Percentiles rank a stretch among this genome's conserved stretches.
phyloP scores from a whole-genome alignment of 2,797 vertebrate species.

The Chelidonichthys spinosus region DNA sequence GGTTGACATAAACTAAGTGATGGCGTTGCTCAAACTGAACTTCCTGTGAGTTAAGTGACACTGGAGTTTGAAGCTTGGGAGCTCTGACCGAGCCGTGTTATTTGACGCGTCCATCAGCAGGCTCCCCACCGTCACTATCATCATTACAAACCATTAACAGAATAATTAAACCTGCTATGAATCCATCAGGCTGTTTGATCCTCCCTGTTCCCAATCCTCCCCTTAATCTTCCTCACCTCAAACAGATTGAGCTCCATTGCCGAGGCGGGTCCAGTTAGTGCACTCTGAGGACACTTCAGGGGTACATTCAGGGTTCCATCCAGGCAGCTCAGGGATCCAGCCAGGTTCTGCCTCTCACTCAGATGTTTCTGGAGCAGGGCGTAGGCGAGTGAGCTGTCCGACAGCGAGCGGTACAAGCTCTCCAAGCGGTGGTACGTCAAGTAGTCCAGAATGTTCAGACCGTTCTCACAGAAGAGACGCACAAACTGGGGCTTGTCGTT shows the following conservation, averaged over 20 bases:
- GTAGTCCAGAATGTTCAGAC: conserved; percentile 87
- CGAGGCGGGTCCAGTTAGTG: conserved; percentile 29
- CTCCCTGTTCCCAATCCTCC: neutral
- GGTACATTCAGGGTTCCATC: neutral
- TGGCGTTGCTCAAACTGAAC: too few species aligned
- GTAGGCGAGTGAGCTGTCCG: conserved; percentile 77
- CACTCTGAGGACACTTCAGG: conserved; percentile 20
- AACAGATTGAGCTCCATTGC: conserved; percentile 73
- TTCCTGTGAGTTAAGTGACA: too few species aligned
- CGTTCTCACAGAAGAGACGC: conserved; percentile 89
- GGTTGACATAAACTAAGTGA: too few species aligned
- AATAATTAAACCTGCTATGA: neutral
- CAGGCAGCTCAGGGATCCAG: conserved; percentile 15
- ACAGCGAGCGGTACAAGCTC: conserved; percentile 81
- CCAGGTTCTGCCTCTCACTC: conserved; percentile 65
- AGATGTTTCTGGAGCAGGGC: conserved; percentile 80
- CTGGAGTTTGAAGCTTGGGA: too few species aligned
- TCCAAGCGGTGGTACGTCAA: conserved; percentile 85
- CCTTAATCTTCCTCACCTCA: conserved; percentile 66
- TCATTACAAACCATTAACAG: neutral
- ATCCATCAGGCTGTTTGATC: fast-evolving
- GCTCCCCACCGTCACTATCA: too few species aligned
- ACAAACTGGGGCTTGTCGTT: conserved; percentile 90
- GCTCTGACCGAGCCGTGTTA: too few species aligned
- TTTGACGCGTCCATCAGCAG: too few species aligned